Evolutionary conservation across 2,113 vertebrate species (phyloP).

Genomic region (Haemorhous mexicanus): DNA sequence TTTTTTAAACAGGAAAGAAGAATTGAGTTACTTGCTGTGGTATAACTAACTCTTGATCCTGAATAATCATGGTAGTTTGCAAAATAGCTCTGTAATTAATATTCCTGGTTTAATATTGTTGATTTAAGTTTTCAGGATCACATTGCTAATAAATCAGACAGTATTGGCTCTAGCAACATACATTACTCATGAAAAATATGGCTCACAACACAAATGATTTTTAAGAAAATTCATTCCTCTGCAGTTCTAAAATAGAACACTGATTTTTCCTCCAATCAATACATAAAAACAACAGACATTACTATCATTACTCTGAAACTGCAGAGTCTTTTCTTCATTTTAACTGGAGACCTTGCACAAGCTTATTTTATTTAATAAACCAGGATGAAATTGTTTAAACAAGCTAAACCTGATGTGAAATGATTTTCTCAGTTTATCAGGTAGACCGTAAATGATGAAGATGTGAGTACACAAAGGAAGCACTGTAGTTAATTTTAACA

Average conservation of each 20-base stretch:
- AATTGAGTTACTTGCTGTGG: background rate
- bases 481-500: background rate
- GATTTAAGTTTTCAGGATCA: constrained; percentile 6
- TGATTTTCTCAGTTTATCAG: background rate
- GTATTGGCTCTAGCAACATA: background rate
- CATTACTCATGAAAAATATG: background rate
- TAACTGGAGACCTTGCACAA: background rate
- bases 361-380: constrained; percentile 8
- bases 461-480: background rate
- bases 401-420: background rate
- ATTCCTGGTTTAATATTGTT: background rate
- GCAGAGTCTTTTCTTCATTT: background rate
- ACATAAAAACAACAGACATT: background rate
- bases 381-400: background rate
- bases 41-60: background rate
- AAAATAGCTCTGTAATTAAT: constrained; percentile 12
- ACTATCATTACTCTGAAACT: background rate
- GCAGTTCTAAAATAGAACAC: background rate
- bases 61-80: background rate
- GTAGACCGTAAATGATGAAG: background rate
- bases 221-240: constrained; percentile 8
- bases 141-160: background rate
- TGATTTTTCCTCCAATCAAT: background rate
- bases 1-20: background rate
- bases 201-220: background rate